These are phyloP conservation scores for Heteropelma amictum DNA, from an alignment of 2,888 invertebrate genomes.

Conservation along the genomic window DNA sequence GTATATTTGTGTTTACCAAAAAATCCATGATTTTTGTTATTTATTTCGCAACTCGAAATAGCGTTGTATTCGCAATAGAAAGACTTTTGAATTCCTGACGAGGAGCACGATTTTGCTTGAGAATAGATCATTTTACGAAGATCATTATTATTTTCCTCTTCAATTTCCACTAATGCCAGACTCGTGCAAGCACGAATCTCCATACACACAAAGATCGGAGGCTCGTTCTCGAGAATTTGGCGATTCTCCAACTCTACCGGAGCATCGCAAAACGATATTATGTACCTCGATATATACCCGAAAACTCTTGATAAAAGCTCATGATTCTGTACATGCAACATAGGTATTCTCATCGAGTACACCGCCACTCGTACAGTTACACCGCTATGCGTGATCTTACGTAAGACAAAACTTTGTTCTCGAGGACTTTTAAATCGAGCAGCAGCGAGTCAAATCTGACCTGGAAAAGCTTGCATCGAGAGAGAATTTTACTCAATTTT, in stretches of 20 bases:
- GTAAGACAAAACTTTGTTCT: slow-evolving; percentile 46
- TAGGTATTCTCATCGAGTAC: slow-evolving; percentile 36
- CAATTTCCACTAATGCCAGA: slow-evolving; percentile 39
- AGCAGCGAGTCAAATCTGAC: background rate
- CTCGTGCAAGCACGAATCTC: slow-evolving; percentile 23
- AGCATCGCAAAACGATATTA: slow-evolving; percentile 13
- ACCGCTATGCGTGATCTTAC: slow-evolving; percentile 34
- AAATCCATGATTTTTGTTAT: no score
- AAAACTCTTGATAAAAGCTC: slow-evolving; percentile 39
- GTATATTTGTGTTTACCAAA: no score
- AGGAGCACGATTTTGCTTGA: slow-evolving; percentile 8
- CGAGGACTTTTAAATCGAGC: slow-evolving; percentile 23
- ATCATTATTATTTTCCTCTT: slow-evolving; percentile 48
- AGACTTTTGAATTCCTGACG: background rate
- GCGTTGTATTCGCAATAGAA: background rate
- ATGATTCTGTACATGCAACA: background rate
- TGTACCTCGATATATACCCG: slow-evolving; percentile 20
- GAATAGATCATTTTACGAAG: slow-evolving; percentile 42
- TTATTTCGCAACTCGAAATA: no score
- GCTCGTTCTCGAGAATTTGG: slow-evolving; percentile 42
- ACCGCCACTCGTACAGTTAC: slow-evolving; percentile 34
- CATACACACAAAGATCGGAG: slow-evolving; percentile 43
- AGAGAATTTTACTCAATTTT: no score
- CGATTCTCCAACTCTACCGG: slow-evolving; percentile 39
- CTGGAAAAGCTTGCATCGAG: background rate